Evolutionary conservation across 1,140 invertebrate genomes (phyloP).

Genomic region (Drosophila carrolli): DNA sequence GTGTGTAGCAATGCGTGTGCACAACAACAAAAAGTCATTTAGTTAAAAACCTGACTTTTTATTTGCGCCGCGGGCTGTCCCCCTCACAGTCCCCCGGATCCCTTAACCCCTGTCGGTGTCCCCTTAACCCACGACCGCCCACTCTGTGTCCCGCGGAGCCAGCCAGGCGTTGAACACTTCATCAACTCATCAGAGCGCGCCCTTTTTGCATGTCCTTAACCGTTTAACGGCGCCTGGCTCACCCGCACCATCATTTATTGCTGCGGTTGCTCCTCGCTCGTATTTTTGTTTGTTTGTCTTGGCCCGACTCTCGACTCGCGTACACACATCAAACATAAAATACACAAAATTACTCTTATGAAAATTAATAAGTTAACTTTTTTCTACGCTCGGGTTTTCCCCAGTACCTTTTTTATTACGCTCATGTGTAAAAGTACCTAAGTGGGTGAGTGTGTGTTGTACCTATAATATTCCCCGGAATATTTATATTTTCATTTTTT

Average conservation of each 20-base stretch:
- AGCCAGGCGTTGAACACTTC: slow-evolving; percentile 80
- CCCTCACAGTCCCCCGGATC: slow-evolving; percentile 11
- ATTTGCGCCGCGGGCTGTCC: slow-evolving; percentile 71
- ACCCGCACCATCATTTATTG: slow-evolving; percentile 68
- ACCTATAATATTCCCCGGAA: slow-evolving; percentile 27
- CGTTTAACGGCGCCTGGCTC: slow-evolving; percentile 65
- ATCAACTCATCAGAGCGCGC: slow-evolving; percentile 81
- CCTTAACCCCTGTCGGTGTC: not conserved
- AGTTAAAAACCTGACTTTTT: slow-evolving; percentile 82
- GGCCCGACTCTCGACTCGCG: slow-evolving; percentile 15
- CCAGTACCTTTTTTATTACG: slow-evolving; percentile 42
- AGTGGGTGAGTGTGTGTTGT: slow-evolving; percentile 8
- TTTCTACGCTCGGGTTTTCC: slow-evolving; percentile 61
- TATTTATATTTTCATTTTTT: slow-evolving; percentile 33
- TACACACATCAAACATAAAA: slow-evolving; percentile 64
- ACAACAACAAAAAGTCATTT: slow-evolving; percentile 83
- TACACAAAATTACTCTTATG: slow-evolving; percentile 83
- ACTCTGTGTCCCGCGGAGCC: slow-evolving; percentile 45
- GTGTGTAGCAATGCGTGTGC: slow-evolving; percentile 82
- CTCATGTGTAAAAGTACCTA: slow-evolving; percentile 40
- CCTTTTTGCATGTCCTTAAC: slow-evolving; percentile 81
- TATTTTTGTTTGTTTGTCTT: slow-evolving; percentile 55
- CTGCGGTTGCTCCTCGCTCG: slow-evolving; percentile 36
- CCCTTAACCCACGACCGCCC: slow-evolving; percentile 21
- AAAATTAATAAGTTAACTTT: slow-evolving; percentile 84